Conservation (phyloP, 2,113 vertebrate genomes). For the Butorides virescens region DNA sequence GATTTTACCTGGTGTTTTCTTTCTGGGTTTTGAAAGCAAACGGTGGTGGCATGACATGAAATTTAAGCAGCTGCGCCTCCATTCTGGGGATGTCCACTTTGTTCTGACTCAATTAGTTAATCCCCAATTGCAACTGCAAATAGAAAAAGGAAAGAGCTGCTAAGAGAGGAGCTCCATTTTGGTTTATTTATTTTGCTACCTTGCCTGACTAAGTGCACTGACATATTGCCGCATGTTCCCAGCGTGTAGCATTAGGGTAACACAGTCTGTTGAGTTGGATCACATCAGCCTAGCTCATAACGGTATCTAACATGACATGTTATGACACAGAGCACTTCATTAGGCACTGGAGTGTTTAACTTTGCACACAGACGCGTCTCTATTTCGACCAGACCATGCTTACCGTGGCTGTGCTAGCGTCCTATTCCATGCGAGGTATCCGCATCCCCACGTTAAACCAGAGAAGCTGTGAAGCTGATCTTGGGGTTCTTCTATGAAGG, state of each 20-base stretch:
- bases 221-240: neutral
- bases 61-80: neutral
- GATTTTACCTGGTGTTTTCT: neutral
- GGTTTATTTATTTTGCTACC: neutral
- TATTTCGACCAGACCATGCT: neutral
- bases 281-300: constrained; percentile 3
- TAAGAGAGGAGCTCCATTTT: neutral
- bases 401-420: neutral
- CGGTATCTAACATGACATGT: neutral
- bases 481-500: neutral
- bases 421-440: neutral
- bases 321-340: constrained; percentile 14
- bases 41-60: neutral
- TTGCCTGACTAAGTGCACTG: neutral
- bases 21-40: neutral
- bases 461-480: neutral
- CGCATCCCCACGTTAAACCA: neutral
- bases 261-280: constrained; percentile 37
- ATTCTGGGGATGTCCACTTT: neutral
- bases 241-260: neutral
- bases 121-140: neutral
- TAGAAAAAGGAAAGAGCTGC: neutral
- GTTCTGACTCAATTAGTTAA: neutral
- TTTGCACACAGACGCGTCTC: neutral
- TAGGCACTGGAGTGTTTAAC: neutral